Conservation (phyloP, 1,140 invertebrate genomes). For the Drosophila truncata region DNA sequence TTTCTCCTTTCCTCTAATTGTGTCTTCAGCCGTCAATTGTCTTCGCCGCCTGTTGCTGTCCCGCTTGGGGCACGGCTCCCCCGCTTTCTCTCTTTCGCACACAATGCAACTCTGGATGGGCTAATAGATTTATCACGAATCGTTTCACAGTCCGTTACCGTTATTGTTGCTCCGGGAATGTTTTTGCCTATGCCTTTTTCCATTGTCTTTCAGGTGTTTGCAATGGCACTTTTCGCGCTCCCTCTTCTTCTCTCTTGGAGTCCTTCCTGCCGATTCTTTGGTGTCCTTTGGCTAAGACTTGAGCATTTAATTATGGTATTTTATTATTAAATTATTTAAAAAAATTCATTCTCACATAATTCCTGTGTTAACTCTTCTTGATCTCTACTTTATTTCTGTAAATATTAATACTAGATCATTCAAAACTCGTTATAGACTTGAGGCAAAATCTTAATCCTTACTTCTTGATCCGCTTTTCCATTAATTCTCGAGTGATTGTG, state of each 20-base stretch:
- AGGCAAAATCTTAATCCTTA: background rate
- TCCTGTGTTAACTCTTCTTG: background rate
- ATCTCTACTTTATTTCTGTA: background rate
- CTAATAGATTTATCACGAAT: conserved; percentile 66
- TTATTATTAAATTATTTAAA: background rate
- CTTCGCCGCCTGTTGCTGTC: conserved; percentile 31
- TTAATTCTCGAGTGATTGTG: conserved; percentile 24
- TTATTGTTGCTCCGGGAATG: conserved; percentile 17
- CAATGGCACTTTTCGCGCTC: background rate
- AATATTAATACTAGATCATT: background rate
- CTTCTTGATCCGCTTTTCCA: background rate
- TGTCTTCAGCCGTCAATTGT: conserved; percentile 49
- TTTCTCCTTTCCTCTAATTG: conserved; percentile 37
- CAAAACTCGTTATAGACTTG: background rate
- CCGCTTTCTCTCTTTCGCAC: background rate
- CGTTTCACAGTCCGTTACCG: conserved; percentile 53
- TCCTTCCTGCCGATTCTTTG: background rate
- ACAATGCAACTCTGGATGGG: conserved; percentile 32
- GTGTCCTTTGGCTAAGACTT: background rate
- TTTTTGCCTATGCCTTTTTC: background rate
- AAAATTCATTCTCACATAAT: background rate
- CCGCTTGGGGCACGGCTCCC: background rate
- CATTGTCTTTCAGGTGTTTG: conserved; percentile 28
- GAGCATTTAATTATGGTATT: background rate
- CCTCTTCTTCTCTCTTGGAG: background rate